Conservation (phyloP, 2,797 vertebrate genomes). For the Picus viridis region DNA sequence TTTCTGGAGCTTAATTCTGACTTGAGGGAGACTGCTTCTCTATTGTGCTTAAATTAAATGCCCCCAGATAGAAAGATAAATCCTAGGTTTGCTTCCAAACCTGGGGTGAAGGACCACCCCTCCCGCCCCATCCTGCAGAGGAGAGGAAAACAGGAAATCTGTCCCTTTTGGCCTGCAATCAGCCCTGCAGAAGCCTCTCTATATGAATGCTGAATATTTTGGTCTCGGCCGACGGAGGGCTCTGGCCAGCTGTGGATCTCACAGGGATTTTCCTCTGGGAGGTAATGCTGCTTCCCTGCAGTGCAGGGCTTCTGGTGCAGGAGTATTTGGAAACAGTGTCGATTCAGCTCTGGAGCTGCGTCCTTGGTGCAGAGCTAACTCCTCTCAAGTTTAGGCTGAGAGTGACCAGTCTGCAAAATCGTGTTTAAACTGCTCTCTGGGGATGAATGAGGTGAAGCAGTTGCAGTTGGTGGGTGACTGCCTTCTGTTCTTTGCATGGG, state of each 20-base stretch:
- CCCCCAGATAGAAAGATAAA: conserved; percentile 50
- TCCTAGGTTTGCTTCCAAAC: conserved; percentile 36
- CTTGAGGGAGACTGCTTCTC: conserved; percentile 17
- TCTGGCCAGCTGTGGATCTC: conserved; percentile 70
- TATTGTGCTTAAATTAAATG: conserved; percentile 38
- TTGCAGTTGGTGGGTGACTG: conserved; percentile 7
- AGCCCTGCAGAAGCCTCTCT: conserved; percentile 62
- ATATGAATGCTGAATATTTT: conserved; percentile 59
- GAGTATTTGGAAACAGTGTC: conserved; percentile 39
- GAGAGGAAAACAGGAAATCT: conserved; percentile 67
- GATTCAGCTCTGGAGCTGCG: conserved; percentile 7
- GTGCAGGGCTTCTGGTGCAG: conserved; percentile 71
- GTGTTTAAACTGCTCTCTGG: background rate
- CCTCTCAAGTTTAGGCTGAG: conserved; percentile 52
- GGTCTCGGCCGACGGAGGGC: conserved; percentile 55
- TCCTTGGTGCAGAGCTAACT: conserved; percentile 61
- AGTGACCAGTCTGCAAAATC: conserved; percentile 22
- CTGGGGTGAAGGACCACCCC: conserved; percentile 38
- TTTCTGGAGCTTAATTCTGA: conserved; percentile 55
- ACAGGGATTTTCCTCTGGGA: conserved; percentile 68
- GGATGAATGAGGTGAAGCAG: background rate
- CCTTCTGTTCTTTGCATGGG: background rate
- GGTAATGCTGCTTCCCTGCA: conserved; percentile 66
- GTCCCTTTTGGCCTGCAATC: conserved; percentile 60
- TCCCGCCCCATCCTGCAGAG: conserved; percentile 2